Evolutionary conservation across 2,113 vertebrate genomes (phyloP).

Genomic region (Nycticryphes semicollaris): DNA sequence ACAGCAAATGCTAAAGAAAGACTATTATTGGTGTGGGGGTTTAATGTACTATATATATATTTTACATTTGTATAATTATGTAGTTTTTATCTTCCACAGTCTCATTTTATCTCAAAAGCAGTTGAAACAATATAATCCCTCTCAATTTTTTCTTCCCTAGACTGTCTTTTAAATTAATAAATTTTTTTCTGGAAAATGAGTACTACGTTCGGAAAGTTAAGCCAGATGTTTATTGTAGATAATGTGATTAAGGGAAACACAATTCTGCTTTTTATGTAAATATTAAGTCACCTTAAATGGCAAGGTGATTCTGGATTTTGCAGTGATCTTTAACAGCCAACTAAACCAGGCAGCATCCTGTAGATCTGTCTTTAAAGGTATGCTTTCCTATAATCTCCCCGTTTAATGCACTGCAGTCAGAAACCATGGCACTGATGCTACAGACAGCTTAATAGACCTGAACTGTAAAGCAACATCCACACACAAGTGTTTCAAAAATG

Average conservation of each 20-base stretch:
- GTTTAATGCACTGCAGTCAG: not conserved
- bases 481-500: not conserved
- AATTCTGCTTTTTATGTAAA: not conserved
- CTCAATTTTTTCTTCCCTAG: not conserved
- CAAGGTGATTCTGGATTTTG: not conserved
- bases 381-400: not conserved
- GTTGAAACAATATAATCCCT: not conserved
- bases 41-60: not conserved
- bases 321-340: not conserved
- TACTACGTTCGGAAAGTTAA: not conserved
- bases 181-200: not conserved
- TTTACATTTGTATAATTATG: not conserved
- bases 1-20: not conserved
- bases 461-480: not conserved
- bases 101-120: not conserved
- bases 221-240: not conserved
- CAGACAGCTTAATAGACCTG: not conserved
- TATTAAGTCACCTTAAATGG: not conserved
- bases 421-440: not conserved
- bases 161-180: not conserved
- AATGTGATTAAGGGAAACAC: not conserved
- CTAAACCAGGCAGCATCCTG: not conserved
- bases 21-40: not conserved
- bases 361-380: not conserved
- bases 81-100: not conserved